These are phyloP conservation scores for Sacculina carcini DNA, from an alignment of 2,888 invertebrate genomes.

Conservation along the genomic window DNA sequence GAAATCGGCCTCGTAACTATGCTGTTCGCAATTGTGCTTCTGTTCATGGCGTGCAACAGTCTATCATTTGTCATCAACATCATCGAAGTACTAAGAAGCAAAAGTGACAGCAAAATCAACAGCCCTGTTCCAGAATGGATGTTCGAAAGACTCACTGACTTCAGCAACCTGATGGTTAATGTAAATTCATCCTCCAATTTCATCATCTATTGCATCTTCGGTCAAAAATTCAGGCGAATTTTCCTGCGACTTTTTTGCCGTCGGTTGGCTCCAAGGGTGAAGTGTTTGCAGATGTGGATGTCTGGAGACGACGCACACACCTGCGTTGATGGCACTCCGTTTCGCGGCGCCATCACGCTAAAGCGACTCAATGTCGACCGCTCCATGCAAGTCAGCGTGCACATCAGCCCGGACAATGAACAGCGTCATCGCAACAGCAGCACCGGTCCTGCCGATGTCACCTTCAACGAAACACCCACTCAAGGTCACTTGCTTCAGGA, in stretches of 20 bases:
- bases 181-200: constrained; percentile 95
- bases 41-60: constrained; percentile 78
- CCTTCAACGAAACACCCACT: too few relatives aligned
- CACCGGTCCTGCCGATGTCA: too few relatives aligned
- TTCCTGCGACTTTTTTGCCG: constrained; percentile 27
- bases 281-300: too few relatives aligned
- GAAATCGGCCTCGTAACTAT: constrained; percentile 85
- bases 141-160: constrained; percentile 33
- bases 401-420: constrained; percentile 5
- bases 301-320: too few relatives aligned
- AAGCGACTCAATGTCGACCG: background rate
- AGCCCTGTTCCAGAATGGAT: background rate
- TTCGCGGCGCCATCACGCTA: constrained; percentile 3
- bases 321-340: constrained; percentile 2
- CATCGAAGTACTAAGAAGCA: constrained; percentile 36
- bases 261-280: constrained; percentile 3
- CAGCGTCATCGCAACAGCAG: constrained; percentile 9
- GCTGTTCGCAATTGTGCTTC: constrained; percentile 76
- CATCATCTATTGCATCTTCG: constrained; percentile 90
- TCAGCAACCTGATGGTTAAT: constrained; percentile 71
- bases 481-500: too few relatives aligned
- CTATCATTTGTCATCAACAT: constrained; percentile 62
- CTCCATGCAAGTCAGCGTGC: background rate
- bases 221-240: constrained; percentile 76
- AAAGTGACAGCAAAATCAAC: constrained; percentile 27